Evolutionary conservation across 2,797 vertebrate genomes (phyloP).

Genomic region (Rallus crepitans): DNA sequence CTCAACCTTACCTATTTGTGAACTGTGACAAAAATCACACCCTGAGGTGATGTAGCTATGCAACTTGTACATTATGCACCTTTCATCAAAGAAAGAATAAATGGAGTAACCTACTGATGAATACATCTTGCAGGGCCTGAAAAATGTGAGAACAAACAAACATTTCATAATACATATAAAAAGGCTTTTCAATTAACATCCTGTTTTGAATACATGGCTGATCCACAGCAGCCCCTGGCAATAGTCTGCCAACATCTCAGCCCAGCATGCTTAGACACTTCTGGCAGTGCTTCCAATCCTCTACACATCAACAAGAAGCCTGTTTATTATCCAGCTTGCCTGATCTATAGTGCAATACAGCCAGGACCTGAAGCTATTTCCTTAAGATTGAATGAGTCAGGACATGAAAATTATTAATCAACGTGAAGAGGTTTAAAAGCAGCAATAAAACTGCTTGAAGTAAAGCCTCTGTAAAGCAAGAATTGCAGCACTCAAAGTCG

Average conservation of each 20-base stretch:
- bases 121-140: slow-evolving; percentile 7
- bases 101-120: slow-evolving; percentile 13
- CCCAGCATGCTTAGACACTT: slow-evolving; percentile 35
- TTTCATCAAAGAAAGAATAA: slow-evolving; percentile 25
- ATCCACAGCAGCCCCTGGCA: slow-evolving; percentile 47
- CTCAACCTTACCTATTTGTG: neutral
- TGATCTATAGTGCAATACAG: slow-evolving; percentile 36
- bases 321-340: slow-evolving; percentile 67
- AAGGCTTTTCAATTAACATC: slow-evolving; percentile 51
- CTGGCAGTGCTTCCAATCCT: slow-evolving; percentile 52
- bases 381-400: slow-evolving; percentile 69
- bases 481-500: slow-evolving; percentile 40
- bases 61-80: neutral
- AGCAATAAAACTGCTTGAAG: slow-evolving; percentile 56
- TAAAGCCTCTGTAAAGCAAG: slow-evolving; percentile 50
- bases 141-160: slow-evolving; percentile 60
- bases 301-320: slow-evolving; percentile 51
- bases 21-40: slow-evolving; percentile 33
- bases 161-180: slow-evolving; percentile 47
- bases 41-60: neutral
- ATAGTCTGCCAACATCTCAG: slow-evolving; percentile 34
- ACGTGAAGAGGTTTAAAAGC: slow-evolving; percentile 65
- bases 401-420: slow-evolving; percentile 75
- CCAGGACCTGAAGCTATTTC: slow-evolving; percentile 70
- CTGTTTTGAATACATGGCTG: slow-evolving; percentile 36